Percentiles rank a stretch among this genome's conserved stretches.
phyloP scores from a whole-genome alignment of 2,888 invertebrate species.

The Acleris emargana region DNA sequence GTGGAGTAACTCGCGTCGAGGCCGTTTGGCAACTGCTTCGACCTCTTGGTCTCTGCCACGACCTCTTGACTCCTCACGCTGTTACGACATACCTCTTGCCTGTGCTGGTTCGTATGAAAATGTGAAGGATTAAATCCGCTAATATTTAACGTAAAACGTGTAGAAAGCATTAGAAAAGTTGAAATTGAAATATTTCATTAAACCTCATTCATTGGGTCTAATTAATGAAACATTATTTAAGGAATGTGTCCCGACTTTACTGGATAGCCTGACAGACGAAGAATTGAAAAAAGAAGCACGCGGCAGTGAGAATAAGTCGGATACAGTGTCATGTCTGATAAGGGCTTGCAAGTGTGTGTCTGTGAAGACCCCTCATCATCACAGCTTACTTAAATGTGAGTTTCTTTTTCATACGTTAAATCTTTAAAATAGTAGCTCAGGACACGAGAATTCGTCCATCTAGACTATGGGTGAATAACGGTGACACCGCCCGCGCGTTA shows the following conservation, averaged over 20 bases:
- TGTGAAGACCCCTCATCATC: slow-evolving; percentile 92
- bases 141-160: too few relatives aligned
- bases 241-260: slow-evolving; percentile 95
- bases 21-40: slow-evolving; percentile 87
- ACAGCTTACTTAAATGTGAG: slow-evolving; percentile 86
- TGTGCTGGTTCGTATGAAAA: slow-evolving; percentile 87
- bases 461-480: too few relatives aligned
- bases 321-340: slow-evolving; percentile 96
- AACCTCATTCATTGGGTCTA: neutral
- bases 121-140: too few relatives aligned
- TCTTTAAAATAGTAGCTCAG: too few relatives aligned
- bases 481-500: too few relatives aligned
- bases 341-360: slow-evolving; percentile 96
- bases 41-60: slow-evolving; percentile 96
- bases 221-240: slow-evolving; percentile 56
- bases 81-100: slow-evolving; percentile 97
- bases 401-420: slow-evolving; percentile 24
- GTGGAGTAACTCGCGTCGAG: slow-evolving; percentile 71
- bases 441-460: too few relatives aligned
- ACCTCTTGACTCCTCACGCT: slow-evolving; percentile 94
- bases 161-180: too few relatives aligned
- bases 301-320: slow-evolving; percentile 96
- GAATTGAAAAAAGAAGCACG: slow-evolving; percentile 98
- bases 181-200: too few relatives aligned
- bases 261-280: slow-evolving; percentile 97